Evolutionary conservation across 1,140 invertebrate genomes (phyloP).

Genomic region (Procambarus virginalis): DNA sequence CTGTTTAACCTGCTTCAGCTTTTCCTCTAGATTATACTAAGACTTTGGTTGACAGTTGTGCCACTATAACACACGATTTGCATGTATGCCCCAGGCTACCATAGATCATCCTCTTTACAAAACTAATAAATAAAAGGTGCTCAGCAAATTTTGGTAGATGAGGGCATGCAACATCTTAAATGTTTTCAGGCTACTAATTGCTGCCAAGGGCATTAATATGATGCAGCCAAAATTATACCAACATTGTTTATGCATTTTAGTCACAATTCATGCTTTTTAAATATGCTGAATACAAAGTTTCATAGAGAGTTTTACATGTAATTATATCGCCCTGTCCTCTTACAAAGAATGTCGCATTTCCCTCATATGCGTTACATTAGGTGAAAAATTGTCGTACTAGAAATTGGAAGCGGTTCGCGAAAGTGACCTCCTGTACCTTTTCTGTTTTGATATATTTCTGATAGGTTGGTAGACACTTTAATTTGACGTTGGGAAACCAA

Average conservation of each 20-base stretch:
- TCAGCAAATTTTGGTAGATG: not conserved
- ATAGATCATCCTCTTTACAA: not conserved
- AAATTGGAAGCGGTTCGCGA: too few species aligned
- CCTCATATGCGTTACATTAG: too few species aligned
- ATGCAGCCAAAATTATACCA: not conserved
- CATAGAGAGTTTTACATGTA: not conserved
- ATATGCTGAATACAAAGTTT: not conserved
- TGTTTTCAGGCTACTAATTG: not conserved
- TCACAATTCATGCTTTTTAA: not conserved
- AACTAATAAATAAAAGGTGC: conserved; percentile 22
- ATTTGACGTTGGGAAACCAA: too few species aligned
- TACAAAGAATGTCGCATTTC: too few species aligned
- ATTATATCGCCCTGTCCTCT: too few species aligned
- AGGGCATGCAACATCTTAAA: not conserved
- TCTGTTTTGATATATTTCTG: too few species aligned
- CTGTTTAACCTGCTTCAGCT: conserved; percentile 17
- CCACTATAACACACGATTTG: conserved; percentile 13
- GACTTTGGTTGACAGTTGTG: conserved; percentile 44
- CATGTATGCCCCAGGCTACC: conserved; percentile 10
- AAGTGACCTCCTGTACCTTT: too few species aligned
- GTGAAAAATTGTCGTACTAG: too few species aligned
- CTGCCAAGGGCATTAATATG: not conserved
- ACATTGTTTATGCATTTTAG: not conserved
- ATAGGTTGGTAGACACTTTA: too few species aligned
- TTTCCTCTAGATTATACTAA: conserved; percentile 6